Base-by-base conservation (phyloP, 1,140 invertebrate genomes). In the Drosophila kurseongensis region DNA sequence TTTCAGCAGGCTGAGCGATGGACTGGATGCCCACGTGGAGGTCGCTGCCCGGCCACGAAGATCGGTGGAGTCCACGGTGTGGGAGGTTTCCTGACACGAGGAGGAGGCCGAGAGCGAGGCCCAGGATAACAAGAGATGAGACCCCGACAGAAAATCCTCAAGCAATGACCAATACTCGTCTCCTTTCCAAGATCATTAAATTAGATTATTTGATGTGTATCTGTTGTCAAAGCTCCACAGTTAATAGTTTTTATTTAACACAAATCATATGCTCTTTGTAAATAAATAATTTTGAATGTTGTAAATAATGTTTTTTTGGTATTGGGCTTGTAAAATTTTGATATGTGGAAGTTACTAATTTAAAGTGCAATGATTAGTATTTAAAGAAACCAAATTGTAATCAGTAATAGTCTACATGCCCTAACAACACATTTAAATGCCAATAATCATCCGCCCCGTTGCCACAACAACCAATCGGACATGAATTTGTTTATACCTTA, bases 11-110 rank as follows among this genome's bases (percentile, higher is more conserved):
- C 78, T 95, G 0, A 96, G 96, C n/a, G 96, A 96, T 68, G 94
- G 94, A 1, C 83, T 96, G 1, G 96, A 96, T 79, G 95, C 95
- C 0, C 95, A 96, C 74, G 94, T 96, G 0, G 95, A 96, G 10
- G 93, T 96, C 0, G 91, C 94, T 0, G 93, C 93, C 10, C 91
- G 93, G 14, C 94, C 94, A 7, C 74, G 91, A 36, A 83, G 90
- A 29, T 92, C 90, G 9, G 68, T 92, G 8, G 90, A 92, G 50
- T 92, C 90, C 2, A 92, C 90, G 2, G 91, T 92, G 2, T 92
- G 91, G 91, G 91, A 92, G 55, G 91, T 92, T 55, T 91, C 91
- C 63, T 92, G 91, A 92, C 91, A 92, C 51, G 90, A 92, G 75
- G 91, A 91, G 60, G 81, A 91, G 36, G 88, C 78, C 13, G 75